A percentile compares a stretch with the other conserved stretches of the same genome.
These are phyloP conservation scores for Epistrophella euchroma DNA, from an alignment of 2,888 invertebrate genomes.

Conservation along the genomic window DNA sequence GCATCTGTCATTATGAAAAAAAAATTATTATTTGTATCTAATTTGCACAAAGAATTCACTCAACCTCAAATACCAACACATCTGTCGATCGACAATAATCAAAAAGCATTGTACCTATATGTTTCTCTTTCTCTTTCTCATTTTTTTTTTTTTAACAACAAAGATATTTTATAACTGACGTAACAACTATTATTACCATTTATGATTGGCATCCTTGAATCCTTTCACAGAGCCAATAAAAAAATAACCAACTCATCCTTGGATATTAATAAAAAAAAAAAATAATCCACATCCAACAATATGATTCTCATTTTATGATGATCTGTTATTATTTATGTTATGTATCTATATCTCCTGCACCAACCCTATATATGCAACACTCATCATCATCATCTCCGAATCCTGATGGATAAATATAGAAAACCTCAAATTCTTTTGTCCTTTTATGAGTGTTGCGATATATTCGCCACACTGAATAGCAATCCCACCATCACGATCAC, in stretches of 20 bases:
- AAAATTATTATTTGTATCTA: constrained; percentile 26
- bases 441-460: constrained; percentile 57
- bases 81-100: constrained; percentile 56
- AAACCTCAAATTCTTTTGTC: constrained; percentile 60
- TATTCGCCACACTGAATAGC: constrained; percentile 58
- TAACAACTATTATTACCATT: constrained; percentile 31
- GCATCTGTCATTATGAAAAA: constrained; percentile 20
- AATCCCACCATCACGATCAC: constrained; percentile 46
- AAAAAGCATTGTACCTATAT: not conserved
- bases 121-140: not conserved
- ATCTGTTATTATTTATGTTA: constrained; percentile 24
- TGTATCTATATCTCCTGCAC: constrained; percentile 27
- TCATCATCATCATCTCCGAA: not conserved
- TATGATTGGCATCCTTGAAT: constrained; percentile 62
- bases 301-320: constrained; percentile 61
- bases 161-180: not conserved
- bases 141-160: not conserved
- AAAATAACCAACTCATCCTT: constrained; percentile 38
- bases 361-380: constrained; percentile 39
- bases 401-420: constrained; percentile 7
- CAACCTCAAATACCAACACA: constrained; percentile 54
- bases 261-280: constrained; percentile 37
- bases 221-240: constrained; percentile 56
- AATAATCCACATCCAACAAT: constrained; percentile 67
- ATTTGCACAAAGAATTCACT: constrained; percentile 29